Percentiles rank a stretch among this genome's conserved stretches.
These are phyloP conservation scores for Mionectes macconnelli DNA, from an alignment of 2,113 vertebrate genomes.

Conservation along the genomic window DNA sequence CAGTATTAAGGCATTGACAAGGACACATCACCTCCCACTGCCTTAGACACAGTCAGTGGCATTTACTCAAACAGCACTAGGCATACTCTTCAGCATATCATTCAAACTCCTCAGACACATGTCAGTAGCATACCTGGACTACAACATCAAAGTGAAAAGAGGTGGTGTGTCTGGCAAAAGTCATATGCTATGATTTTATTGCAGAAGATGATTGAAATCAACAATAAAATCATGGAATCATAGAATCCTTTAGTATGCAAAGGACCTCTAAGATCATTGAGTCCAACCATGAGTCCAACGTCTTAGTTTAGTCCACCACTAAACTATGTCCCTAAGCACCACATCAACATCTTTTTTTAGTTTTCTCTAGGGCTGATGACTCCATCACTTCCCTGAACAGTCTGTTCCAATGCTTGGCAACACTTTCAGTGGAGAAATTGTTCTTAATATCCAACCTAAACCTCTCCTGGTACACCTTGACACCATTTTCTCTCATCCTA, in stretches of 20 bases:
- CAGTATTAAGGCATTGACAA: neutral
- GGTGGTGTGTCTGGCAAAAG: neutral
- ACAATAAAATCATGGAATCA: neutral
- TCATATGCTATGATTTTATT: neutral
- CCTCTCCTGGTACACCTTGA: neutral
- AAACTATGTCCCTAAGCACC: neutral
- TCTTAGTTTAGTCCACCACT: neutral
- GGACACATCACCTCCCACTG: neutral
- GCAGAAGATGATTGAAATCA: neutral
- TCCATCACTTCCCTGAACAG: neutral
- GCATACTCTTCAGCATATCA: neutral
- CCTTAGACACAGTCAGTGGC: neutral
- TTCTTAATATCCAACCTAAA: neutral
- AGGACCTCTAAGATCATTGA: neutral
- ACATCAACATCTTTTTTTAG: neutral
- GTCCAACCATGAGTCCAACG: neutral
- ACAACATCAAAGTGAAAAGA: neutral
- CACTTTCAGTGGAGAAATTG: neutral
- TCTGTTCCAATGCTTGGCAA: neutral
- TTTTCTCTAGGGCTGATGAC: neutral
- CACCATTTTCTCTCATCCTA: neutral
- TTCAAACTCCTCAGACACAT: neutral
- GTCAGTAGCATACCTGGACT: neutral
- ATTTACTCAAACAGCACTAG: neutral
- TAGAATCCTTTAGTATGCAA: neutral